Conservation (phyloP, 2,113 vertebrate species). For the Sinocyclocheilus rhinocerous region DNA sequence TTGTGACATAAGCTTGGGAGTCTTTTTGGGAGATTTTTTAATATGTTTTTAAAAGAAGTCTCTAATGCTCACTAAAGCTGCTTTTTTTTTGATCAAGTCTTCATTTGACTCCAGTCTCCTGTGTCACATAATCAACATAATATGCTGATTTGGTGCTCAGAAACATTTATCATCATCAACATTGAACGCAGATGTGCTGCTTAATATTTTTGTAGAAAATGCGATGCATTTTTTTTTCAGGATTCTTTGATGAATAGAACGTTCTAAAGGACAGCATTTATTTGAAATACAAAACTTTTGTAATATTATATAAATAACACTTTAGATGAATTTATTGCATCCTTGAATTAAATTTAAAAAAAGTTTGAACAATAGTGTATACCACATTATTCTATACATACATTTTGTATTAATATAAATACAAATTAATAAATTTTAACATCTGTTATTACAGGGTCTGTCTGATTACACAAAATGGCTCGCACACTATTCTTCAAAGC, state of each 20-base stretch:
- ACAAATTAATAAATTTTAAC: background rate
- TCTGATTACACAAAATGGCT: conserved; percentile 84
- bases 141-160: background rate
- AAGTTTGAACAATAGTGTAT: background rate
- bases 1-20: background rate
- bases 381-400: background rate
- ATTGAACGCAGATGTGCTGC: background rate
- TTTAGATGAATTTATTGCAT: background rate
- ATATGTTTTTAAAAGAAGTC: background rate
- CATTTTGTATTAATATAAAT: background rate
- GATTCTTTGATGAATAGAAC: background rate
- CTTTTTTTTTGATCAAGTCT: no score
- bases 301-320: background rate
- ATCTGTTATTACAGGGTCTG: conserved; percentile 70
- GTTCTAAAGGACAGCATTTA: background rate
- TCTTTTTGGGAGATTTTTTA: background rate
- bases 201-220: background rate
- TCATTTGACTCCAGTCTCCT: background rate
- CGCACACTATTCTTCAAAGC: conserved; percentile 76
- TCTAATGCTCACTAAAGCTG: background rate
- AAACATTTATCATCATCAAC: background rate
- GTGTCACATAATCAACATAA: background rate
- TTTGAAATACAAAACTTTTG: background rate
- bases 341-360: background rate
- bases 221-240: background rate